phyloP scores from a whole-genome alignment of 2,113 vertebrate species.

The Psittacara wagleri region DNA sequence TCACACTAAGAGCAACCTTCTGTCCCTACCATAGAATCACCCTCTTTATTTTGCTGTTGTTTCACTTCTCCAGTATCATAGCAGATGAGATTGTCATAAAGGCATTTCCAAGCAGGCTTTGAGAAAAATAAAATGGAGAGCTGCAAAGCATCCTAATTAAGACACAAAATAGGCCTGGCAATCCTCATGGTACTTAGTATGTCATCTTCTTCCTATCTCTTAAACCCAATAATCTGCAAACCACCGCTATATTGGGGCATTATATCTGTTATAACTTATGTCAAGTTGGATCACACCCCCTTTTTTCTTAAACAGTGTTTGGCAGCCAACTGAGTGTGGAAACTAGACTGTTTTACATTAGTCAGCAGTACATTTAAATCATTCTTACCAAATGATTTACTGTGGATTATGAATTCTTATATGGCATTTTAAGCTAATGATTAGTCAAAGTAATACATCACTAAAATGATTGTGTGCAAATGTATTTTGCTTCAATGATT shows the following conservation, averaged over 20 bases:
- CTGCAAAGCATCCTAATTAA: constrained; percentile 3
- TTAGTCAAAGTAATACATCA: constrained; percentile 75
- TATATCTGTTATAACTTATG: constrained; percentile 74
- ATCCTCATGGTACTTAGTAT: constrained; percentile 9
- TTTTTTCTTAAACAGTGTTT: constrained; percentile 62
- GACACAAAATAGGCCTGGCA: constrained; percentile 7
- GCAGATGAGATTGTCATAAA: background rate
- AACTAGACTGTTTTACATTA: constrained; percentile 78
- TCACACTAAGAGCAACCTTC: background rate
- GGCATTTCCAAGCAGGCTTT: background rate
- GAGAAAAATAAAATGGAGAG: background rate
- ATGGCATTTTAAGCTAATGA: constrained; percentile 74
- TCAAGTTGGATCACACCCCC: constrained; percentile 64
- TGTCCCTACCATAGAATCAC: background rate
- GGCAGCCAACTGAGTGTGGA: constrained; percentile 66
- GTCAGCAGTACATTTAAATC: constrained; percentile 75
- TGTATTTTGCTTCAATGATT: constrained; percentile 55
- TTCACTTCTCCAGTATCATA: background rate
- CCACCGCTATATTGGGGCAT: constrained; percentile 50
- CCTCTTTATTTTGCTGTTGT: background rate
- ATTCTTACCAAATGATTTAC: constrained; percentile 76
- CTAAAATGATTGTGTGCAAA: constrained; percentile 60
- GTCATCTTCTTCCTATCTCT: constrained; percentile 62
- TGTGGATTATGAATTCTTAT: constrained; percentile 75
- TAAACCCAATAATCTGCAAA: constrained; percentile 66